These are phyloP conservation scores for Drosophila nigritarsus DNA, from an alignment of 2,888 invertebrate genomes.

Conservation along the genomic window DNA sequence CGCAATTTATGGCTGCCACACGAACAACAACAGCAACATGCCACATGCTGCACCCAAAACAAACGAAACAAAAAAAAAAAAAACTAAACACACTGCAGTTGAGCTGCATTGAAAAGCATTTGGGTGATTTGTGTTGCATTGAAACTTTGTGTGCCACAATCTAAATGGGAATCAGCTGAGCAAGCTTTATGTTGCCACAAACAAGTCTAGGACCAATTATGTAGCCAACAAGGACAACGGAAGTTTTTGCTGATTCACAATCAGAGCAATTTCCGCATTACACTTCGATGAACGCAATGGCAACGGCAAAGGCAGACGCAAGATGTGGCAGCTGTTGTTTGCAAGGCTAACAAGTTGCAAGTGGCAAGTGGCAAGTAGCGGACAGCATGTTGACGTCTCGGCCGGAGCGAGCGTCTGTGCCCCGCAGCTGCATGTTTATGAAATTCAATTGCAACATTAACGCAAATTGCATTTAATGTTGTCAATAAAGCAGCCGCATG, in stretches of 20 bases:
- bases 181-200: conserved; percentile 6
- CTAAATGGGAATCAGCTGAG: conserved; percentile 28
- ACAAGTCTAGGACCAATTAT: conserved; percentile 28
- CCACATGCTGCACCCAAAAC: conserved; percentile 23
- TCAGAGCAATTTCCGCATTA: conserved; percentile 43
- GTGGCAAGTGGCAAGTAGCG: conserved; percentile 8
- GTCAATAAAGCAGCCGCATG: conserved; percentile 14
- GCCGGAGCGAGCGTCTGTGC: neutral
- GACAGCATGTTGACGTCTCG: conserved; percentile 25
- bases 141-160: conserved; percentile 39
- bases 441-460: conserved; percentile 67
- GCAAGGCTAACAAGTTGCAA: conserved; percentile 33
- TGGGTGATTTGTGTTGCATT: conserved; percentile 31
- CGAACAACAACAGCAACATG: conserved; percentile 16
- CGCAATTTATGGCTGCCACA: conserved; percentile 67
- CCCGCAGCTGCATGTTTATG: conserved; percentile 23
- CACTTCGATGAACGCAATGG: conserved; percentile 23
- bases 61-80: neutral
- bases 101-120: conserved; percentile 15
- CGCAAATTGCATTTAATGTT: conserved; percentile 61
- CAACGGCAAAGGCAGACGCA: conserved; percentile 4
- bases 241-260: conserved; percentile 41
- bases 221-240: conserved; percentile 27
- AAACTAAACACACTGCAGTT: conserved; percentile 5
- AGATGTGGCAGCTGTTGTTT: conserved; percentile 36